Base-by-base conservation (phyloP, 2,113 vertebrate genomes). In the Raja brachyura region DNA sequence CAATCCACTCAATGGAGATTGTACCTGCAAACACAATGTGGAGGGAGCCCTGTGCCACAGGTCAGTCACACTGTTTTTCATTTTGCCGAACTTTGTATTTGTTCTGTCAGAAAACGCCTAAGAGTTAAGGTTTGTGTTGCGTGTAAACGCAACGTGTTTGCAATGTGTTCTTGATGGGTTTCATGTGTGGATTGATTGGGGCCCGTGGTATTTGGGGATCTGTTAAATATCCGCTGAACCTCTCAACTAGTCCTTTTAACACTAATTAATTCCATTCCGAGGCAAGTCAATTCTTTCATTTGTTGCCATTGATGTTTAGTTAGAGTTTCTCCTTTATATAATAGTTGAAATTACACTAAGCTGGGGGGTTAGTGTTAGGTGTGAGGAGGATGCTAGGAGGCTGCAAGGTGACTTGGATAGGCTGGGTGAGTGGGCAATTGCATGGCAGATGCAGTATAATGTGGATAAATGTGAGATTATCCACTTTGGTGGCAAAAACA, bases 11-110 rank as follows among this genome's bases (percentile, higher is more conserved):
- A 97, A 97, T 0, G 98, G 98, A 76, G 95, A 78, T 3, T 99
- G 98, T 88, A 94, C 94, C 94, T 99, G 98, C 95, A 99, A 97
- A 94, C 93, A 94, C 20, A 97, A 96, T 3, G 98, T 97, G 94
- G 98, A 99, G 94, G 98, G 98, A 14, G 94, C 96, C 18, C 76
- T 95, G 93, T 99, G 98, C 94, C 96, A 97, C 96, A 98, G 97
- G 98, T 99, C 73, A 94, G 95, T 48, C n/a, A 0, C 0, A 77
- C n/a, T 77, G 81, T 28, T 28, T 13, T 85, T 85, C 59, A n/a
- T n/a, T 0, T 86, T 61, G 11, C 2, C n/a, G 28, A 63, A 63
- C 83, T 48, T 48, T 63, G 48, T 25, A 54, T 85, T 31, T 25
- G 13, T 83, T 59, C 48, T 11, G 56, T n/a, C 10, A 63, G 10